phyloP scores from a whole-genome alignment of 1,140 invertebrate species.

The Euwallacea similis region DNA sequence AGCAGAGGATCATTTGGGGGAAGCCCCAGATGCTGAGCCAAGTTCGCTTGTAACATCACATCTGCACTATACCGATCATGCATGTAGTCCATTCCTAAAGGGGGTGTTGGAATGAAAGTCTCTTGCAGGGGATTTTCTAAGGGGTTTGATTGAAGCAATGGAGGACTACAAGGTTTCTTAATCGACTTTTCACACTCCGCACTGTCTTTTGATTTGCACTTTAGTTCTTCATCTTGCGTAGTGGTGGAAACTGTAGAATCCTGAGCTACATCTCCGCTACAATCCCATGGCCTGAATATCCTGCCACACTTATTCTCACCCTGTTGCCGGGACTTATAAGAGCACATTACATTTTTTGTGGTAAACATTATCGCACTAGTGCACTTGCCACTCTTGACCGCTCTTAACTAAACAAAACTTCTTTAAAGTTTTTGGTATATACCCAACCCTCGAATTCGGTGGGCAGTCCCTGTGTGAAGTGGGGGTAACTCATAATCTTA shows the following conservation, averaged over 20 bases:
- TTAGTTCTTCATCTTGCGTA: constrained; percentile 47
- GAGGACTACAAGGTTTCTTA: neutral
- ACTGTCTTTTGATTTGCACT: neutral
- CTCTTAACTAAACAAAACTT: constrained; percentile 47
- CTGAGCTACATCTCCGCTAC: constrained; percentile 50
- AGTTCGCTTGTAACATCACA: constrained; percentile 48
- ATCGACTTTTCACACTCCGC: neutral
- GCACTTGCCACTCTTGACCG: constrained; percentile 44
- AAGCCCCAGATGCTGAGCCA: constrained; percentile 57
- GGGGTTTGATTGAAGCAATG: neutral
- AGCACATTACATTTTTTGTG: constrained; percentile 30
- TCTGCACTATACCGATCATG: constrained; percentile 48
- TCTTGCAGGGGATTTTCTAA: neutral
- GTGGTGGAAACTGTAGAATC: constrained; percentile 60
- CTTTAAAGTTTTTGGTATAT: constrained; percentile 47
- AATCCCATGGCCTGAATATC: constrained; percentile 52
- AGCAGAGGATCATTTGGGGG: constrained; percentile 57
- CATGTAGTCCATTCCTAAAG: constrained; percentile 48
- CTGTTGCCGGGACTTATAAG: constrained; percentile 24
- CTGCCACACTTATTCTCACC: constrained; percentile 38
- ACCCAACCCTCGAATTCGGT: constrained; percentile 40
- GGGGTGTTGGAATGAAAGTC: constrained; percentile 20
- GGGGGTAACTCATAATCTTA: constrained; percentile 48
- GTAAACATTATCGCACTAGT: constrained; percentile 23
- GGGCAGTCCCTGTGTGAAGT: constrained; percentile 48